Evolutionary conservation across 64 coral and sea anemone species (phyloP).

Genomic region (Montipora capricornis): DNA sequence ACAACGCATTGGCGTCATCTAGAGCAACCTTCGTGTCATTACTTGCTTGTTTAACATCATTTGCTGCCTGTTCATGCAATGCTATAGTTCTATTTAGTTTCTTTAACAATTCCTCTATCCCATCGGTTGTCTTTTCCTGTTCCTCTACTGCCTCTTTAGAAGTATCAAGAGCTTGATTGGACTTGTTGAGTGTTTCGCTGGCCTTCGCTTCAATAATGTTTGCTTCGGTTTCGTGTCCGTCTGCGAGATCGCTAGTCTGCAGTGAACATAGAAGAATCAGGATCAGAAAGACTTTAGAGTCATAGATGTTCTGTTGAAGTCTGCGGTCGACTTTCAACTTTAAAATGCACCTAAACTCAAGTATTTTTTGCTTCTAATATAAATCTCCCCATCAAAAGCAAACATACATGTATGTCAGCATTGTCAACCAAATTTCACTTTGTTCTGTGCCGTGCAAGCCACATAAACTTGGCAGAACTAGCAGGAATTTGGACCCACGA

Average conservation of each 20-base stretch:
- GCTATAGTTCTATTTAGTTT: slow-evolving; percentile 52
- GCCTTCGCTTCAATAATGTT: slow-evolving; percentile 64
- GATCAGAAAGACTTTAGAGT: too few species aligned
- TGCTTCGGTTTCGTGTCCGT: slow-evolving; percentile 80
- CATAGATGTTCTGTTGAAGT: too few species aligned
- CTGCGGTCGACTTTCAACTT: too few species aligned
- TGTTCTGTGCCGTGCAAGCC: too few species aligned
- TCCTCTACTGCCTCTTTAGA: slow-evolving; percentile 48
- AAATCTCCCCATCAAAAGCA: too few species aligned
- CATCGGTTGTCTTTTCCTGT: slow-evolving; percentile 71
- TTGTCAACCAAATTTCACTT: too few species aligned
- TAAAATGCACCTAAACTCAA: too few species aligned
- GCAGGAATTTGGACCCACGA: too few species aligned
- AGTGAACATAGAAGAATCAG: neutral
- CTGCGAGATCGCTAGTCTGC: slow-evolving; percentile 76
- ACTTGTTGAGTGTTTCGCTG: slow-evolving; percentile 61
- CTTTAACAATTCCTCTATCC: slow-evolving; percentile 67
- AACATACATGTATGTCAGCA: too few species aligned
- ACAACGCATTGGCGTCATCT: slow-evolving; percentile 61
- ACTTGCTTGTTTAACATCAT: slow-evolving; percentile 32
- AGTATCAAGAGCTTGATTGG: slow-evolving; percentile 55
- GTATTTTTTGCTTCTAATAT: too few species aligned
- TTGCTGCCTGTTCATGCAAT: slow-evolving; percentile 48
- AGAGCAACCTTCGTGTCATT: slow-evolving; percentile 53
- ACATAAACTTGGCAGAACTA: too few species aligned